Conservation (phyloP, 2,888 invertebrate genomes). For the Nipponacmea schrenckii region DNA sequence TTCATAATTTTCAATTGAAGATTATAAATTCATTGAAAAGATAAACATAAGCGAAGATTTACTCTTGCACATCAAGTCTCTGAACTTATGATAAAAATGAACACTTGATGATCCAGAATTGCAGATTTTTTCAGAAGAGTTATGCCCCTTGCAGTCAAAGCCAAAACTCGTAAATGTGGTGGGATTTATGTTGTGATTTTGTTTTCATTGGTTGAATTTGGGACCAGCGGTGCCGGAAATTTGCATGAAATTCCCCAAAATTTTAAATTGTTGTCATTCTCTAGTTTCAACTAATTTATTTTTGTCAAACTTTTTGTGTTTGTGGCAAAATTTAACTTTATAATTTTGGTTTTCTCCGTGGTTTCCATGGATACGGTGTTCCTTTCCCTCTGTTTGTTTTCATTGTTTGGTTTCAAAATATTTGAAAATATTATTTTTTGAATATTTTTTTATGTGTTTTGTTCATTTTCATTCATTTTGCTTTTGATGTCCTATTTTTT, state of each 20-base stretch:
- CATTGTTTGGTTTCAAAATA: background rate
- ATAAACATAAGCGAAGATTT: no score
- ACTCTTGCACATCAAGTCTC: no score
- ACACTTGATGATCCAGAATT: background rate
- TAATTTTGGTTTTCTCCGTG: background rate
- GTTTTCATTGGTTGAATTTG: background rate
- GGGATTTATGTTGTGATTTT: background rate
- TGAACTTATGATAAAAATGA: background rate
- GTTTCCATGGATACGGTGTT: background rate
- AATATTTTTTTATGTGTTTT: background rate
- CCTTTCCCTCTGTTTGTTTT: background rate
- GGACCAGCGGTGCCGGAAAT: slow-evolving; percentile 11
- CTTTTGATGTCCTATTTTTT: background rate
- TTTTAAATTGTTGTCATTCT: slow-evolving; percentile 6
- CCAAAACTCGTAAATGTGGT: background rate
- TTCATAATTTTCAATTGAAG: no score
- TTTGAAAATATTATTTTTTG: background rate
- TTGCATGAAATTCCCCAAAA: slow-evolving; percentile 2
- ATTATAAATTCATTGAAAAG: no score
- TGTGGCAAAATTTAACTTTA: no score
- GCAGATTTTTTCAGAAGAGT: background rate
- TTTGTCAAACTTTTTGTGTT: slow-evolving; percentile 4
- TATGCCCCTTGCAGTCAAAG: slow-evolving; percentile 5
- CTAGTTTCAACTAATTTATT: background rate
- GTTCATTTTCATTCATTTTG: slow-evolving; percentile 5